Evolutionary conservation across 2,797 vertebrate genomes (phyloP), one percentile per base, ranked within the genome.

Genomic region (Rhynchonycteris naso): DNA sequence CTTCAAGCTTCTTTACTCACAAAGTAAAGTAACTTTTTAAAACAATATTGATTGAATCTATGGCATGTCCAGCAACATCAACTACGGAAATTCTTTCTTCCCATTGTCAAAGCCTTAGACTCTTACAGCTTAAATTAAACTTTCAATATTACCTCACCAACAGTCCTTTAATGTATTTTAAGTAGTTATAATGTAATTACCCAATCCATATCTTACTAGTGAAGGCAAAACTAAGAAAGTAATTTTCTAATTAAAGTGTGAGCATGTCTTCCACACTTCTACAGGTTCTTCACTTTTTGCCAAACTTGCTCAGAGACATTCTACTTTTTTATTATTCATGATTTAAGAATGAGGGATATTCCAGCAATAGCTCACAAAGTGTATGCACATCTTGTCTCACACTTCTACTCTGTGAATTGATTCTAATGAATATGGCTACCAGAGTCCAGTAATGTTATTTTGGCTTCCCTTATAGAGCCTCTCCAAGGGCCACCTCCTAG

Each of bases 11-110:
- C 24, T 86, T 80, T 86, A 43, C 38, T 13, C 22, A 33, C 68
- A 83, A 90, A 82, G 68, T 56, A 84, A 91, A 86, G 1, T 50
- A 58, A 16, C 11, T 82, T 69, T 89, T n/a, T 81, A 59, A 92
- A n/a, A n/a, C n/a, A n/a, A 85, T 71, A 72, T 16, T 38, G 26
- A 15, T 28, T 54, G n/a, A 78, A 89, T 78, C 18, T 33, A 66
- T 72, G 66, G 10, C 59, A 75, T 30, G 8, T 15, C 16, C 33
- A 69, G 7, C 28, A 14, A 18, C 63, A 16, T 43, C 30, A 54
- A 18, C 33, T 50, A 56, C 14, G 80, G 30, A 74, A 93, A 75
- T 58, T 65, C 28, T 71, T 94, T 59, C 63, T 87, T 47, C 0
- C 3, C 16, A n/a, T 6, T 81, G n/a, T 21, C 21, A 26, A 58